A percentile compares a stretch with the other conserved stretches of the same genome.
Conservation (phyloP, 2,113 vertebrate genomes). For the Mormyrus lacerda region DNA sequence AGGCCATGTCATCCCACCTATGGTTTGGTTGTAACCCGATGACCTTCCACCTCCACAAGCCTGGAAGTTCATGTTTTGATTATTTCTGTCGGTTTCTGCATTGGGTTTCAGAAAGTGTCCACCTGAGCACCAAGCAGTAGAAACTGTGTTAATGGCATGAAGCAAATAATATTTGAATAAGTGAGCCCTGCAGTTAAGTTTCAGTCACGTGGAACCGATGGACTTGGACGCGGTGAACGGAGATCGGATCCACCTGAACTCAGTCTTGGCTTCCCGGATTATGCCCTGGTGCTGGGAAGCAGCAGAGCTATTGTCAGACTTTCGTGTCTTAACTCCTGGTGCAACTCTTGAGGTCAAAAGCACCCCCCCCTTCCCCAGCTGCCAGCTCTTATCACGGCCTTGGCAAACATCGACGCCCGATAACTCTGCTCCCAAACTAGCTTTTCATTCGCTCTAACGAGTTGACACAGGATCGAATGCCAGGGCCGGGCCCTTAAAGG, state of each 20-base stretch:
- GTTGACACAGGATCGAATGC: conserved; percentile 26
- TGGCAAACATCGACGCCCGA: conserved; percentile 41
- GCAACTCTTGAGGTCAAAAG: conserved; percentile 41
- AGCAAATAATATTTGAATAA: neutral
- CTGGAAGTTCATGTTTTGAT: conserved; percentile 10
- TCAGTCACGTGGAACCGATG: neutral
- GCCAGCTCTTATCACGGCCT: conserved; percentile 34
- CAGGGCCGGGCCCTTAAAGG: neutral
- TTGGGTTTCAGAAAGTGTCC: neutral
- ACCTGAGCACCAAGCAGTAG: neutral
- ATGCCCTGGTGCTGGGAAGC: neutral
- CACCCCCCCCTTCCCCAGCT: conserved; percentile 23
- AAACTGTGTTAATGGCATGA: neutral
- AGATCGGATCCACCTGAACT: neutral
- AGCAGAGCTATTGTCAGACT: neutral
- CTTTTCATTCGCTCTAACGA: conserved; percentile 28
- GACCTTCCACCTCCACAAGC: neutral
- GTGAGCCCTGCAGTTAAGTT: neutral
- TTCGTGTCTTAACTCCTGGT: conserved; percentile 15
- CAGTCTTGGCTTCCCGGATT: neutral
- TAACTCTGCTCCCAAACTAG: conserved; percentile 38
- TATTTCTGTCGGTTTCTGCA: neutral
- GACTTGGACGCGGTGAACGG: neutral
- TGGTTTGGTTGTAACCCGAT: neutral
- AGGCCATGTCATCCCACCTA: neutral